Evolutionary conservation across 2,888 invertebrate genomes (phyloP).

Genomic region (Tridacna crocea): DNA sequence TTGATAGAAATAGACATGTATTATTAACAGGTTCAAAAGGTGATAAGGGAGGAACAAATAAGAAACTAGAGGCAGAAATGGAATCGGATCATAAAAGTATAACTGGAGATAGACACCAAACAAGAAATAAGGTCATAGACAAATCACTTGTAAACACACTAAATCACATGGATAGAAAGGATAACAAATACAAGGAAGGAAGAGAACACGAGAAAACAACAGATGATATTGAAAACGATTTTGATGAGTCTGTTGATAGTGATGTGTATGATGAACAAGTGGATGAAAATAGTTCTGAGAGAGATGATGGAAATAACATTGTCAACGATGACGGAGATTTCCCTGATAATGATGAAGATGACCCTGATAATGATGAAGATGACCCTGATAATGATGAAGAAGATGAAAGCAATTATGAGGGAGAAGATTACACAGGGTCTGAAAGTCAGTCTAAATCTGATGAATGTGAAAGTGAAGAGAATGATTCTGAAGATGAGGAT

Average conservation of each 20-base stretch:
- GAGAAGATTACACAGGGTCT: constrained; percentile 15
- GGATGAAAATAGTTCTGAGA: constrained; percentile 4
- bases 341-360: constrained; percentile 16
- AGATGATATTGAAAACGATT: constrained; percentile 19
- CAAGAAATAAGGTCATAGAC: too few relatives aligned
- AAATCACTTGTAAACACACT: too few relatives aligned
- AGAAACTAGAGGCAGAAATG: too few relatives aligned
- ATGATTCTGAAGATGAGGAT: not conserved
- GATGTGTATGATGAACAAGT: constrained; percentile 18
- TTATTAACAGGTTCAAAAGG: too few relatives aligned
- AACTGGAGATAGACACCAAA: too few relatives aligned
- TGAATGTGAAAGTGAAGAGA: constrained; percentile 3
- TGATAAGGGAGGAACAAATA: too few relatives aligned
- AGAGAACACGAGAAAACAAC: not conserved
- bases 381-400: not conserved
- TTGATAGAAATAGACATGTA: too few relatives aligned
- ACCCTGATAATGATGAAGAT: constrained; percentile 9
- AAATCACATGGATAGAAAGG: not conserved
- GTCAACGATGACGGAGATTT: not conserved
- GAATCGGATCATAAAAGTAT: too few relatives aligned
- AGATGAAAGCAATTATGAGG: constrained; percentile 24
- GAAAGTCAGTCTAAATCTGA: constrained; percentile 8
- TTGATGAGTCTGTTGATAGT: constrained; percentile 7
- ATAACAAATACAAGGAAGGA: not conserved
- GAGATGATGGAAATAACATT: constrained; percentile 25